A percentile compares a stretch with the other conserved stretches of the same genome.
phyloP scores from a whole-genome alignment of 2,888 invertebrate genomes.

The Lapara coniferarum region DNA sequence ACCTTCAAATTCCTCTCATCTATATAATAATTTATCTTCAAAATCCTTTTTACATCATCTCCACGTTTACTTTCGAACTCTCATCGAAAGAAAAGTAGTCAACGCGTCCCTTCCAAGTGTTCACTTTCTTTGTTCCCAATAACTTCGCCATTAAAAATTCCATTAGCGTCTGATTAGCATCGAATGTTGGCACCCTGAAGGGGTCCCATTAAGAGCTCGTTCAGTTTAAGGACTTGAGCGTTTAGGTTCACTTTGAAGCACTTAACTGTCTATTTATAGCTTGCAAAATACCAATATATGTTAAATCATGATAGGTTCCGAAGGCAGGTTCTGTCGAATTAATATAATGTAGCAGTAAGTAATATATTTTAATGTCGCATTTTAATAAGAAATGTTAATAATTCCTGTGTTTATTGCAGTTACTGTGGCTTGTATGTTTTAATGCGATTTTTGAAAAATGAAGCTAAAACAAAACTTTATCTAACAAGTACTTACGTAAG shows the following conservation, averaged over 20 bases:
- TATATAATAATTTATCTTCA: neutral
- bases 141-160: conserved; percentile 40
- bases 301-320: neutral
- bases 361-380: no score
- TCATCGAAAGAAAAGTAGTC: neutral
- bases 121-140: conserved; percentile 33
- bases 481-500: no score
- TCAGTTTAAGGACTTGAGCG: conserved; percentile 28
- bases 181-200: conserved; percentile 22
- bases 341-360: no score
- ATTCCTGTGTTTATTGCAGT: no score
- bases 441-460: no score
- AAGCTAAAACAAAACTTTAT: no score
- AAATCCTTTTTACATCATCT: neutral
- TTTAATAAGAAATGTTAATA: no score
- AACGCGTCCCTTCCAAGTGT: conserved; percentile 1
- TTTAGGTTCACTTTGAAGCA: conserved; percentile 12
- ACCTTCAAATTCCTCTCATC: neutral
- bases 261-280: neutral
- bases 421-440: no score
- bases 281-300: neutral
- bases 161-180: conserved; percentile 41
- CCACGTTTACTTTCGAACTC: neutral
- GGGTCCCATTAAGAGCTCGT: conserved; percentile 10
- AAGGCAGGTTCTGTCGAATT: neutral